Evolutionary conservation across 2,113 vertebrate species (phyloP).

Genomic region (Melanerpes formicivorus): DNA sequence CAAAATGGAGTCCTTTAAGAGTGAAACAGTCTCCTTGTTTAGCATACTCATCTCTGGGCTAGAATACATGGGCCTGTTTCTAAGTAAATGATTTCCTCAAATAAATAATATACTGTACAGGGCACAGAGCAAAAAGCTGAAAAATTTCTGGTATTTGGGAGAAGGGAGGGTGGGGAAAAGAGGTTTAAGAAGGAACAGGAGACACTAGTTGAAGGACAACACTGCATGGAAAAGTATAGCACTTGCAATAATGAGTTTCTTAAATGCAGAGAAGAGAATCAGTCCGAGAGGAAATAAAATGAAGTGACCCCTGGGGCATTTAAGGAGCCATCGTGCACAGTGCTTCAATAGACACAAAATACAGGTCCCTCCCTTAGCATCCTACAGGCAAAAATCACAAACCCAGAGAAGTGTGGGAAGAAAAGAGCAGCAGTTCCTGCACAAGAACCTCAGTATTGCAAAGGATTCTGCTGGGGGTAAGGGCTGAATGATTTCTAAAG

Average conservation of each 20-base stretch:
- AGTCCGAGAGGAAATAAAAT: constrained; percentile 9
- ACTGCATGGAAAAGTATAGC: neutral
- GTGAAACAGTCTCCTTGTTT: neutral
- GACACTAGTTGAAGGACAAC: neutral
- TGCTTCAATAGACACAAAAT: constrained; percentile 3
- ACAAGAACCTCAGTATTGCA: neutral
- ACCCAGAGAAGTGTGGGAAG: constrained; percentile 17
- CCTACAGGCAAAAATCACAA: constrained; percentile 25
- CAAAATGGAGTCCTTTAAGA: neutral
- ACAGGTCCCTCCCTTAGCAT: neutral
- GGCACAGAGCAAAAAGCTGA: neutral
- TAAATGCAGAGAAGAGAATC: neutral
- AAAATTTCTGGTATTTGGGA: neutral
- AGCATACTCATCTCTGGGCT: neutral
- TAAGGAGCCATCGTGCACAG: neutral
- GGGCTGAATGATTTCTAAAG: neutral
- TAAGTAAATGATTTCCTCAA: neutral
- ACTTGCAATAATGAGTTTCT: neutral
- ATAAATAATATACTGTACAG: neutral
- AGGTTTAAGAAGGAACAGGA: neutral
- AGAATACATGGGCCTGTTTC: neutral
- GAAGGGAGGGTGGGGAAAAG: neutral
- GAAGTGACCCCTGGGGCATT: neutral
- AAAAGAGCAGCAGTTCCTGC: neutral
- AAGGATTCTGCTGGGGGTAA: neutral